Base-by-base conservation (phyloP, 2,113 vertebrate species). In the Paedocypris sp. region DNA sequence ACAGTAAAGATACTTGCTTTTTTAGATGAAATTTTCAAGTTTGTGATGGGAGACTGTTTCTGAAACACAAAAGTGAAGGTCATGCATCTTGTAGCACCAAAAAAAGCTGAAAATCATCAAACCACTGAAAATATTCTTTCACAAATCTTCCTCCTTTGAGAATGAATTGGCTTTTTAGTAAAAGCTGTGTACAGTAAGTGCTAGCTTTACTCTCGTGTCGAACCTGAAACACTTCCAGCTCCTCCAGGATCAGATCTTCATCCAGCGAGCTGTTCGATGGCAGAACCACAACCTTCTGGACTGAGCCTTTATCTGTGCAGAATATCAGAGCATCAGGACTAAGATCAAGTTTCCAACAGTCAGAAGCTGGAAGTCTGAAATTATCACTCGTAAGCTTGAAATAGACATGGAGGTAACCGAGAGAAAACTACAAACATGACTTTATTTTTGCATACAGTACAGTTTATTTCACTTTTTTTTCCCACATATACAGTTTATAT, bases 141-240 rank as follows among this genome's bases (percentile, higher is more conserved):
- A 32, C 29, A 57, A 43, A 43, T 43, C 26, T 20, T 6, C 36
- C 25, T 16, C 22, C 39, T 3, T 7, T n/a, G 49, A 28, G 32
- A 42, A 48, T 9, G 20, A 32, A n/a, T 19, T 3, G 3, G 35
- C 28, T 15, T 32, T 43, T 18, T 15, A 43, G 9, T 43, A 57
- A 43, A 32, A 0, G 16, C 38, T 58, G 42, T 58, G 39, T 43
- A n/a, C n/a, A n/a, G 38, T 36, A 23, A 58, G 26, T 45, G 54
- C 54, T 28, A 58, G 26, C 39, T 20, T 13, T 22, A 12, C n/a
- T n/a, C n/a, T n/a, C n/a, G n/a, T n/a, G n/a, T 57, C 83, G 73
- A 79, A 99, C 95, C 95, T 97, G 88, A 81, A 99, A 99, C 65
- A 98, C 91, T 74, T 97, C 88, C 84, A 99, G 49, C 77, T 99